Conservation (phyloP, 1,140 invertebrate species). For the Coelopa frigida region DNA sequence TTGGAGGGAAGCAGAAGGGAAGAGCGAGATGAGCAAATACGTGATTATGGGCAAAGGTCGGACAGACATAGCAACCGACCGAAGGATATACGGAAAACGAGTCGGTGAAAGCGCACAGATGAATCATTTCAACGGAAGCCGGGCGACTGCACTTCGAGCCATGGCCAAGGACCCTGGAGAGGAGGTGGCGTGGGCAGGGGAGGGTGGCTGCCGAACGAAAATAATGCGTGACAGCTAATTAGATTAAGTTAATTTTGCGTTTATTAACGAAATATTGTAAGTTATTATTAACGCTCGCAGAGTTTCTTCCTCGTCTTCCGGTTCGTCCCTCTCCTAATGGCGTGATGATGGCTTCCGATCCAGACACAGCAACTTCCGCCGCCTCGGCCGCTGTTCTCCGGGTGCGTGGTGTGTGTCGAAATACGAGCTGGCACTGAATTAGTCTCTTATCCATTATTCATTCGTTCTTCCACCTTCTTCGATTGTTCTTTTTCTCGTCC, state of each 20-base stretch:
- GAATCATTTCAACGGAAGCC: constrained; percentile 12
- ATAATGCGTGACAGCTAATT: constrained; percentile 42
- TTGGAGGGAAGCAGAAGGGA: not conserved
- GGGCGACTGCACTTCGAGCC: not conserved
- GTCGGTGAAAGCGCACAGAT: constrained; percentile 12
- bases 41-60: constrained; percentile 1
- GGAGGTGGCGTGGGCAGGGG: not conserved
- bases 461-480: too few species aligned
- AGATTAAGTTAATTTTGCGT: constrained; percentile 42
- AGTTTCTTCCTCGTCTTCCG: too few species aligned
- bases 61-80: not conserved
- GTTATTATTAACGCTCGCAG: too few species aligned
- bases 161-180: not conserved
- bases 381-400: not conserved
- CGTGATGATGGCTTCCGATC: not conserved
- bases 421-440: too few species aligned
- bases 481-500: too few species aligned
- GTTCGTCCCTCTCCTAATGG: not conserved
- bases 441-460: too few species aligned
- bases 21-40: not conserved
- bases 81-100: not conserved
- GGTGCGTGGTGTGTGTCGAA: not conserved
- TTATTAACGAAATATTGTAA: constrained; percentile 31
- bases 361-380: not conserved
- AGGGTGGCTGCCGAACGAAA: constrained; percentile 8